Percentiles rank a stretch among this genome's conserved stretches.
These are phyloP conservation scores for Eupithecia dodoneata DNA, from an alignment of 2,888 invertebrate genomes.

Conservation along the genomic window DNA sequence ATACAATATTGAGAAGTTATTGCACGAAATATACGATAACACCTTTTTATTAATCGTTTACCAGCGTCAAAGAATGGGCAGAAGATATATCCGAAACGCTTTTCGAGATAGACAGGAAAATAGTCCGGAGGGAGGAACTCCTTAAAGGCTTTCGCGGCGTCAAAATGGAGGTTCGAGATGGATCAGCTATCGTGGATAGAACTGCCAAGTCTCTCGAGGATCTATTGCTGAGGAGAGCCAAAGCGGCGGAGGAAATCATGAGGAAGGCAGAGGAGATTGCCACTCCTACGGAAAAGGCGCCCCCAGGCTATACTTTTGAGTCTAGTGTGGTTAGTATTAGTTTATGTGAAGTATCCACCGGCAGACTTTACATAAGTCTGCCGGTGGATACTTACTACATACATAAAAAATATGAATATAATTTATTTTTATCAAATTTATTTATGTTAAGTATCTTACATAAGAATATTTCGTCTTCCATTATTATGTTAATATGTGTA, in stretches of 20 bases:
- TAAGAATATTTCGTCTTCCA: too few relatives aligned
- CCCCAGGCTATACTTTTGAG: slow-evolving; percentile 60
- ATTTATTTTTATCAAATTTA: too few relatives aligned
- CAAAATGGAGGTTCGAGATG: slow-evolving; percentile 65
- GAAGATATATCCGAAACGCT: slow-evolving; percentile 63
- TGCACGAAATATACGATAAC: neutral
- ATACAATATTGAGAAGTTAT: neutral
- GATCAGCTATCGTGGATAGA: slow-evolving; percentile 67
- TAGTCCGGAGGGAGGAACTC: slow-evolving; percentile 65
- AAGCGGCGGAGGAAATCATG: slow-evolving; percentile 72
- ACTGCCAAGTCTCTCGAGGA: slow-evolving; percentile 63
- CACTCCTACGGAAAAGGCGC: slow-evolving; percentile 48
- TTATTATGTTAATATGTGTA: too few relatives aligned
- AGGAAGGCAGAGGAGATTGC: slow-evolving; percentile 68
- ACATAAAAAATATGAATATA: too few relatives aligned
- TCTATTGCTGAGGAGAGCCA: slow-evolving; percentile 59
- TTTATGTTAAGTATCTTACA: too few relatives aligned
- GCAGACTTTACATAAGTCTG: too few relatives aligned
- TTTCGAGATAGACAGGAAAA: slow-evolving; percentile 59
- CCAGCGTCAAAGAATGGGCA: slow-evolving; percentile 72
- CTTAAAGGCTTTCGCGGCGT: slow-evolving; percentile 64
- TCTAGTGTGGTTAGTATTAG: slow-evolving; percentile 67
- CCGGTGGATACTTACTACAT: too few relatives aligned
- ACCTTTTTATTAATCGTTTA: neutral
- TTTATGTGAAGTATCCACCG: neutral